Percentiles rank a stretch among this genome's conserved stretches.
These are phyloP conservation scores for Phoenicopterus ruber DNA, from an alignment of 2,113 vertebrate genomes.

Conservation along the genomic window DNA sequence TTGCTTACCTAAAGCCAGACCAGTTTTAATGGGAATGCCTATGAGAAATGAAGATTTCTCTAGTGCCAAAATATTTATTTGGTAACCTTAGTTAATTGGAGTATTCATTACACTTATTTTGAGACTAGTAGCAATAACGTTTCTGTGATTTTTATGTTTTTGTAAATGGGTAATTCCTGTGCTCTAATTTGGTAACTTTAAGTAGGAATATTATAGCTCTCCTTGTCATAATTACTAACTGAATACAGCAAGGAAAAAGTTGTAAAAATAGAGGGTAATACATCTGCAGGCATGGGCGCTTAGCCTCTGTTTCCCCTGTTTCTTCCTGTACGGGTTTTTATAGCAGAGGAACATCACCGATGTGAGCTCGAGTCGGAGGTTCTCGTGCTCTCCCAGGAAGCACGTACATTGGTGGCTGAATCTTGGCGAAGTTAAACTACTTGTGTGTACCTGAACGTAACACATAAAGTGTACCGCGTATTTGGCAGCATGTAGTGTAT, in stretches of 20 bases:
- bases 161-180: constrained; percentile 18
- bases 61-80: background rate
- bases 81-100: background rate
- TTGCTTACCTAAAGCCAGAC: background rate
- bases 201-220: background rate
- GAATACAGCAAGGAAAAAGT: background rate
- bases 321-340: background rate
- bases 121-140: background rate
- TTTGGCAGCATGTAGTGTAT: background rate
- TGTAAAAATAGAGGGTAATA: background rate
- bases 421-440: background rate
- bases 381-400: background rate
- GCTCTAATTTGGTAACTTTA: constrained; percentile 10
- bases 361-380: background rate
- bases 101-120: background rate
- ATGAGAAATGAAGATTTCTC: background rate
- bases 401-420: background rate
- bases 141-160: background rate
- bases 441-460: background rate
- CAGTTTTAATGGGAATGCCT: background rate
- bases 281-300: background rate
- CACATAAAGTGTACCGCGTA: fast-evolving
- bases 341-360: background rate
- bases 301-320: background rate
- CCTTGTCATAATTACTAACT: background rate